These are phyloP conservation scores for Medauroidea extradentata DNA, from an alignment of 1,140 invertebrate species.

Conservation along the genomic window DNA sequence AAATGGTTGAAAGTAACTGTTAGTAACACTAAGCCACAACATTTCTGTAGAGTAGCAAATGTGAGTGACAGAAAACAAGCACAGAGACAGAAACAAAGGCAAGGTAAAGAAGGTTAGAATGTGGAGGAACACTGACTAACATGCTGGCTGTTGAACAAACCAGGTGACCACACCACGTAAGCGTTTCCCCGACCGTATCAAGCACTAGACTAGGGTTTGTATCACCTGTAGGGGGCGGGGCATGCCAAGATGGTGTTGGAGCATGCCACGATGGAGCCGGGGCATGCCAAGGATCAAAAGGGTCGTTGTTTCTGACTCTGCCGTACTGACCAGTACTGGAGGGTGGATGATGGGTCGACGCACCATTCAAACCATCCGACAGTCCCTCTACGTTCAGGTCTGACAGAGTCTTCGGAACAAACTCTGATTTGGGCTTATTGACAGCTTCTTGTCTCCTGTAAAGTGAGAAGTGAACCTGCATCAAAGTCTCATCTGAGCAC, in stretches of 20 bases:
- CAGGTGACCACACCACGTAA: not conserved
- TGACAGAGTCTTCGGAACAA: constrained; percentile 86
- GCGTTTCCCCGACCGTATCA: too few relatives aligned
- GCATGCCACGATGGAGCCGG: not conserved
- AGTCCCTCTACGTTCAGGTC: constrained; percentile 79
- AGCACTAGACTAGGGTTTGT: not conserved
- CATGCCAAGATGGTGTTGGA: not conserved
- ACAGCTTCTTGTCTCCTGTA: constrained; percentile 85
- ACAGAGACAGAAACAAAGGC: not conserved
- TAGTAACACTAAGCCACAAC: too few relatives aligned
- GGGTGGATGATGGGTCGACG: constrained; percentile 22
- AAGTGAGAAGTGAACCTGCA: constrained; percentile 22
- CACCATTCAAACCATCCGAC: constrained; percentile 53
- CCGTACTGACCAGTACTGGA: constrained; percentile 19
- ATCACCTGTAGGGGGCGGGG: constrained; percentile 1
- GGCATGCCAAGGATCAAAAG: constrained; percentile 3
- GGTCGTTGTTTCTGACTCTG: constrained; percentile 7
- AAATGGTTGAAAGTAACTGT: too few relatives aligned
- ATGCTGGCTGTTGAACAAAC: not conserved
- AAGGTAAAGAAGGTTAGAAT: not conserved
- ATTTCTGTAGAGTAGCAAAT: too few relatives aligned
- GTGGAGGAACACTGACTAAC: not conserved
- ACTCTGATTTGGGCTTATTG: constrained; percentile 82
- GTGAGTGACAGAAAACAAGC: not conserved
- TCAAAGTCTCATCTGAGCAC: too few relatives aligned